Evolutionary conservation across 2,797 vertebrate species (phyloP).

Genomic region (Megaceryle alcyon): DNA sequence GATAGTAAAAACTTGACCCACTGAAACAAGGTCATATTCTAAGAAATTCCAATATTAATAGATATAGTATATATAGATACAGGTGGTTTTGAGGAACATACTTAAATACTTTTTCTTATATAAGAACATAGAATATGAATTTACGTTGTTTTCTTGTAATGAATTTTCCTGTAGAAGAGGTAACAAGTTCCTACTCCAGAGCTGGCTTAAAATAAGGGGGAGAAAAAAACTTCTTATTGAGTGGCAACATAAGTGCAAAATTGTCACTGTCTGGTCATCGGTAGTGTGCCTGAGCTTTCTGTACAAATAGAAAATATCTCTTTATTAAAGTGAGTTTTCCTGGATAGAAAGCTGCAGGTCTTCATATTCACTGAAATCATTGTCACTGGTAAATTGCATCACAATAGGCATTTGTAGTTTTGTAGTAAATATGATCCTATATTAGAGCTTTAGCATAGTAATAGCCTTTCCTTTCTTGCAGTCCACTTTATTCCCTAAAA

Average conservation of each 20-base stretch:
- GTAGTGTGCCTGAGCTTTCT: background rate
- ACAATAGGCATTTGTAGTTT: background rate
- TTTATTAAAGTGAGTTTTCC: background rate
- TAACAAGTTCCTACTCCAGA: background rate
- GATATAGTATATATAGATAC: too few species aligned
- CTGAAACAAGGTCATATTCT: background rate
- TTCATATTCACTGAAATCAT: background rate
- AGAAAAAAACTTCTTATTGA: background rate
- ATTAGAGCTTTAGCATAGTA: background rate
- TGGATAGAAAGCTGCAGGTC: background rate
- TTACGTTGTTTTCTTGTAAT: background rate
- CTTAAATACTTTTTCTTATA: background rate
- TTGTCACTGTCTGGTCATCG: background rate
- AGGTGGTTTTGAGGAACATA: background rate
- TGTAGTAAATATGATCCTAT: background rate
- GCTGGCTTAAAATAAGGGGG: background rate
- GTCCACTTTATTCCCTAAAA: background rate
- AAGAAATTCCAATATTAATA: background rate
- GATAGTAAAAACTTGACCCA: background rate
- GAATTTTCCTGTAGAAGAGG: background rate
- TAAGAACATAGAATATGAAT: background rate
- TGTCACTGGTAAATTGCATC: background rate
- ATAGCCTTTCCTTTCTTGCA: constrained; percentile 27
- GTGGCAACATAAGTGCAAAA: background rate
- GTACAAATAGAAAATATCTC: background rate